These are phyloP conservation scores for Itoplectis maculator DNA, from an alignment of 2,888 invertebrate genomes.

Conservation along the genomic window DNA sequence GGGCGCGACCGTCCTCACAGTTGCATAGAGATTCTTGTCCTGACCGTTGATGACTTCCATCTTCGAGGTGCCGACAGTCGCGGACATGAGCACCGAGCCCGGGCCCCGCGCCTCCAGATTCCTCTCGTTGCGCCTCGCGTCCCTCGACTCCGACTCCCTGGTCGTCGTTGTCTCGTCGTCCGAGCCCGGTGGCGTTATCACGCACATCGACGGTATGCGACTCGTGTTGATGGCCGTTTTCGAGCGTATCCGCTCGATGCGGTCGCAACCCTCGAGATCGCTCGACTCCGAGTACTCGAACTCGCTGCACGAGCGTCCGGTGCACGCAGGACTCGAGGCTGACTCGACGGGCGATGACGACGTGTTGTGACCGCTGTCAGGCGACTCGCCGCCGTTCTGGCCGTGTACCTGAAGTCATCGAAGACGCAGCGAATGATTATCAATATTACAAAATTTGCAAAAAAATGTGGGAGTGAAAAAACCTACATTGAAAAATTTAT, in stretches of 20 bases:
- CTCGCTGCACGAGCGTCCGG: conserved; percentile 90
- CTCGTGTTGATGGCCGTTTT: conserved; percentile 95
- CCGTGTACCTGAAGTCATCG: conserved; percentile 79
- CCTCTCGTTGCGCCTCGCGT: conserved; percentile 51
- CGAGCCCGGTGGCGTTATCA: conserved; percentile 94
- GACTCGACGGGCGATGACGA: conserved; percentile 93
- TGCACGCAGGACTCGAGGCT: conserved; percentile 89
- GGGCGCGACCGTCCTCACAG: conserved; percentile 79
- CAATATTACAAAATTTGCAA: not conserved
- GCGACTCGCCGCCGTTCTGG: conserved; percentile 89
- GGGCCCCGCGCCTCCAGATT: conserved; percentile 70
- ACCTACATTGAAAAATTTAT: not conserved
- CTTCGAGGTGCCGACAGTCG: conserved; percentile 82
- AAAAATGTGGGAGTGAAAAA: not conserved
- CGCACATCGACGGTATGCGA: conserved; percentile 96
- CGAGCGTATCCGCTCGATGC: conserved; percentile 93
- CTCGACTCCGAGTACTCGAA: conserved; percentile 95
- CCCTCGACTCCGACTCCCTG: conserved; percentile 77
- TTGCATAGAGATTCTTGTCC: conserved; percentile 83
- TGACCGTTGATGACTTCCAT: conserved; percentile 83
- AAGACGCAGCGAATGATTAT: not conserved
- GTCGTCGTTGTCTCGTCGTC: conserved; percentile 91
- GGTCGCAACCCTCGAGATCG: conserved; percentile 94
- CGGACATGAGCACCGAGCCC: conserved; percentile 81
- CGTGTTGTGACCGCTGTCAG: conserved; percentile 93